Percentiles rank a stretch among this genome's conserved stretches.
Evolutionary conservation across 2,797 vertebrate species (phyloP).

Genomic region (Crenichthys baileyi): DNA sequence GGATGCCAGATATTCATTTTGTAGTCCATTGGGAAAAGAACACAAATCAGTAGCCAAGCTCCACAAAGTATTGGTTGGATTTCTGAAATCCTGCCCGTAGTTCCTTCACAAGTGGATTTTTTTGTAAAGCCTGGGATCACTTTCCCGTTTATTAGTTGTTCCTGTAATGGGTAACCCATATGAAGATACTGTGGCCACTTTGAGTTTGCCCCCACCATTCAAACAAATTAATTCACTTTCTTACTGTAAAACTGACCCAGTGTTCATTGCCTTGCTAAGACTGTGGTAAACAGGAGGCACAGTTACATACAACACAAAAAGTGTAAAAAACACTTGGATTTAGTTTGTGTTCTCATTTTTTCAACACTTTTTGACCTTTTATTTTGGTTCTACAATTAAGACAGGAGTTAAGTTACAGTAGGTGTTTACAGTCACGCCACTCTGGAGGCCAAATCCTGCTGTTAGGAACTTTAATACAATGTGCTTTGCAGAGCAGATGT

Average conservation of each 20-base stretch:
- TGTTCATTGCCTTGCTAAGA: constrained; percentile 47
- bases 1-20: constrained; percentile 3
- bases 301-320: not conserved
- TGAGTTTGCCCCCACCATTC: not conserved
- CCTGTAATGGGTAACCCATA: constrained; percentile 28
- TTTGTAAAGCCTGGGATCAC: not conserved
- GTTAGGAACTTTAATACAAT: not conserved
- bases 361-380: not conserved
- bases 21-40: not conserved
- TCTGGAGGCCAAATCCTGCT: not conserved
- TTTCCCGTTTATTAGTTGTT: not conserved
- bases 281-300: not conserved
- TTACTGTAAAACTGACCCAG: constrained; percentile 33
- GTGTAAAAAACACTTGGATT: not conserved
- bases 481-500: constrained; percentile 14
- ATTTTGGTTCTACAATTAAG: not conserved
- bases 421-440: not conserved
- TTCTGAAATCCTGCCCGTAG: not conserved
- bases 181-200: not conserved
- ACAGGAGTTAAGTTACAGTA: not conserved
- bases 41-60: not conserved
- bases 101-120: not conserved
- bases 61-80: not conserved
- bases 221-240: not conserved
- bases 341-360: not conserved